Evolutionary conservation across 92 coral and sea anemone species (phyloP), one percentile per base, ranked within the genome.

Genomic region (Bergia sp.): DNA sequence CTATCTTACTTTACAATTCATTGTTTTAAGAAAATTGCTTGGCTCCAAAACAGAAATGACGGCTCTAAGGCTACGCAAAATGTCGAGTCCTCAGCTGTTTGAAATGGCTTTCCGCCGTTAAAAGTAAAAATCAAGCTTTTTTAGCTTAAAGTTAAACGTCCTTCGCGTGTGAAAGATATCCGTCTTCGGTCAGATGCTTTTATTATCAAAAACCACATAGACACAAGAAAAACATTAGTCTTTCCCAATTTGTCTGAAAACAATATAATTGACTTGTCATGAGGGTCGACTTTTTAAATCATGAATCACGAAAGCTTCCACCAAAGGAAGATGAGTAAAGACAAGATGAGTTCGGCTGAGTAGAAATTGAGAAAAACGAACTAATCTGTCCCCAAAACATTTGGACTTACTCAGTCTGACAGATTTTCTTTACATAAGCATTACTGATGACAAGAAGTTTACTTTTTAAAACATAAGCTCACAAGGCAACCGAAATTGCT

Each of bases 221-320:
- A 8, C 45, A 44, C 67, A 9, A 44, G 61, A 16, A 45, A 44
- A 45, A 45, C 82, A 79, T 79, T 79, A 37, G 61, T 9, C 23
- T 79, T 79, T 13, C 82, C 82, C 43, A 36, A 50, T 79, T 79
- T 23, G 61, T 79, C 38, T 79, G 41, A 76, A 76, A 76, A 76
- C 80, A 76, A 73, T 42, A 73, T 73, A 38, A 73, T 79, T 79
- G 82, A 50, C 57, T 5, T 79, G 82, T 29, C 64, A 79, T 44
- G 12, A n/a, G 43, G 65, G 82, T 79, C 65, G 47, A 45, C 23
- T 47, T 21, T 47, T 49, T 37, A 16, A 16, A 21, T 39, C 29
- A 11, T 3, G 41, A n/a, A 41, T 76, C 80, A 76, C 80, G 53
- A 16, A 3, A 76, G 36, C 53, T 39, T 41, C 20, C 80, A 41